These are phyloP conservation scores for Machaerirhynchus nigripectus DNA, from an alignment of 2,113 vertebrate genomes.

Conservation along the genomic window DNA sequence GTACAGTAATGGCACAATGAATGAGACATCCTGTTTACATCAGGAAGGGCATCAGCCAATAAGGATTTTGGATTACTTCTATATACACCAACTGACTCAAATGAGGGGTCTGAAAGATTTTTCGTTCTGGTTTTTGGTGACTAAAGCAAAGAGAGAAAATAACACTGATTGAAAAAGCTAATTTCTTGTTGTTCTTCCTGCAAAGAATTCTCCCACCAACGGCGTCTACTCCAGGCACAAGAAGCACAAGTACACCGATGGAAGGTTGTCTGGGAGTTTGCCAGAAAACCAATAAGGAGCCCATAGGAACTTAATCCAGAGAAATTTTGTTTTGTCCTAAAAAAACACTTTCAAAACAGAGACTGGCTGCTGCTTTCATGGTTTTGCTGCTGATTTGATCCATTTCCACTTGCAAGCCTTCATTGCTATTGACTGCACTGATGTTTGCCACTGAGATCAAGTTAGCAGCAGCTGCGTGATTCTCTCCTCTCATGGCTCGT, in stretches of 20 bases:
- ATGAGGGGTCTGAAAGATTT: background rate
- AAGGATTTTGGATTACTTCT: background rate
- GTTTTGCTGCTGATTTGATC: background rate
- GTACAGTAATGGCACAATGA: background rate
- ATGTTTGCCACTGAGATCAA: background rate
- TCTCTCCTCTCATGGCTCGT: background rate
- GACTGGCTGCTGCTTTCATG: background rate
- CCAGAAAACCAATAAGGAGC: background rate
- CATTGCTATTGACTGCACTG: background rate
- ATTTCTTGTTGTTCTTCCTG: background rate
- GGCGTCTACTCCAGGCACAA: background rate
- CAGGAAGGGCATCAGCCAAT: background rate
- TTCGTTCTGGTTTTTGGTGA: background rate
- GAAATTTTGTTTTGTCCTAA: background rate
- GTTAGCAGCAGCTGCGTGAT: fast-evolving
- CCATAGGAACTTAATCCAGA: background rate
- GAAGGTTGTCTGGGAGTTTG: background rate
- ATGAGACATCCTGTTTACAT: background rate
- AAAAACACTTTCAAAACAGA: background rate
- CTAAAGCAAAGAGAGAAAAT: background rate
- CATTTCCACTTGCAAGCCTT: background rate
- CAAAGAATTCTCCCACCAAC: background rate
- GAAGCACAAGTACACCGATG: background rate
- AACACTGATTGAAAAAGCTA: background rate
- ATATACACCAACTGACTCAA: background rate